phyloP scores from a whole-genome alignment of 2,888 invertebrate genomes.

The Nemotelus nigrinus region DNA sequence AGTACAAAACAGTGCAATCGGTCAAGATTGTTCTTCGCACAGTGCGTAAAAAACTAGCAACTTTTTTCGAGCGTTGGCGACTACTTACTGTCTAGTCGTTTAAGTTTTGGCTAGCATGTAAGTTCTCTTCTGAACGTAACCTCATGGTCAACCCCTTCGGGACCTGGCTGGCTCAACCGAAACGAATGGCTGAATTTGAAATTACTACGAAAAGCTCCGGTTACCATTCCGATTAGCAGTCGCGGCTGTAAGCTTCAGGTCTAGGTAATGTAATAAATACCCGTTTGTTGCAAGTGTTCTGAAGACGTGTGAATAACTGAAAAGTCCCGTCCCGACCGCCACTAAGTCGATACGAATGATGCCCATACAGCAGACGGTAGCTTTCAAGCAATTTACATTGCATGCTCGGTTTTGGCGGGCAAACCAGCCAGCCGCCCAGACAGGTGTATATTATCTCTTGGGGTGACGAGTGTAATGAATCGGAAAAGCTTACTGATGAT shows the following conservation, averaged over 20 bases:
- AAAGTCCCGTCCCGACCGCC: no score
- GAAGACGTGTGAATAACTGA: no score
- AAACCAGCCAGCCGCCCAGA: background rate
- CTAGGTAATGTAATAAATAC: background rate
- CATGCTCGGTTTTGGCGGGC: background rate
- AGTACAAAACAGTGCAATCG: no score
- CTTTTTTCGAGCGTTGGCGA: background rate
- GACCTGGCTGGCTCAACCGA: background rate
- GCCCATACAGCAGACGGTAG: no score
- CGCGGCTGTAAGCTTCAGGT: background rate
- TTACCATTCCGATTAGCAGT: background rate
- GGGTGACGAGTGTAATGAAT: background rate
- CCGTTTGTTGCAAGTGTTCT: background rate
- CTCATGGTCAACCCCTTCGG: background rate
- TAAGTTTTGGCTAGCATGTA: background rate
- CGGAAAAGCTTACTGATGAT: constrained; percentile 15
- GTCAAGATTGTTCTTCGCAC: no score
- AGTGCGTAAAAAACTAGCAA: background rate
- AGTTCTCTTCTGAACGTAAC: background rate
- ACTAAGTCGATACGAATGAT: no score
- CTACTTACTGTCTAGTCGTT: constrained; percentile 10
- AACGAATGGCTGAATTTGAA: constrained; percentile 1
- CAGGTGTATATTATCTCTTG: background rate
- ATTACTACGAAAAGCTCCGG: constrained; percentile 10
- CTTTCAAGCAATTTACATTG: background rate